Percentiles rank a stretch among this genome's conserved stretches.
Evolutionary conservation across 2,113 vertebrate species (phyloP).

Genomic region (Panthera tigris): DNA sequence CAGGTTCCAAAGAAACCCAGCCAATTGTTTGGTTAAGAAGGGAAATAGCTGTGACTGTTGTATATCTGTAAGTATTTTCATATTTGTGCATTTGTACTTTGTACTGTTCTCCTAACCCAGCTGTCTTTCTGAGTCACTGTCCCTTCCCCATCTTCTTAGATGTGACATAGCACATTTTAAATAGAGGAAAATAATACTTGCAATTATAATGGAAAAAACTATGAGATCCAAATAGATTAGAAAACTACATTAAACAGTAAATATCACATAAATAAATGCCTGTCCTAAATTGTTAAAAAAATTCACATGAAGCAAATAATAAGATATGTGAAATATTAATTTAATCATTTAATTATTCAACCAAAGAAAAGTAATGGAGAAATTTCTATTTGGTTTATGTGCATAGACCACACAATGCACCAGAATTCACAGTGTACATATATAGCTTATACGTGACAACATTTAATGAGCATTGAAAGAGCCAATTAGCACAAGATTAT

Average conservation of each 20-base stretch:
- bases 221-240: neutral
- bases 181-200: neutral
- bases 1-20: neutral
- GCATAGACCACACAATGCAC: neutral
- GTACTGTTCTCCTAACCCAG: neutral
- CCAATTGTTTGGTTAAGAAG: neutral
- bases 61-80: neutral
- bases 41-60: neutral
- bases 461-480: neutral
- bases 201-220: neutral
- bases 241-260: neutral
- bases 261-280: neutral
- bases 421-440: neutral
- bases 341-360: neutral
- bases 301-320: neutral
- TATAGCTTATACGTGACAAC: neutral
- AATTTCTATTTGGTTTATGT: neutral
- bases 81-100: neutral
- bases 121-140: neutral
- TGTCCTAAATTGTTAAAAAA: neutral
- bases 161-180: neutral
- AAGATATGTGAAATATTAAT: neutral
- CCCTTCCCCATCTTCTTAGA: neutral
- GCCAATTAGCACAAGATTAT: neutral
- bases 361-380: neutral